These are phyloP conservation scores for Coptodon rendalli DNA, from an alignment of 2,113 vertebrate species.

Conservation along the genomic window DNA sequence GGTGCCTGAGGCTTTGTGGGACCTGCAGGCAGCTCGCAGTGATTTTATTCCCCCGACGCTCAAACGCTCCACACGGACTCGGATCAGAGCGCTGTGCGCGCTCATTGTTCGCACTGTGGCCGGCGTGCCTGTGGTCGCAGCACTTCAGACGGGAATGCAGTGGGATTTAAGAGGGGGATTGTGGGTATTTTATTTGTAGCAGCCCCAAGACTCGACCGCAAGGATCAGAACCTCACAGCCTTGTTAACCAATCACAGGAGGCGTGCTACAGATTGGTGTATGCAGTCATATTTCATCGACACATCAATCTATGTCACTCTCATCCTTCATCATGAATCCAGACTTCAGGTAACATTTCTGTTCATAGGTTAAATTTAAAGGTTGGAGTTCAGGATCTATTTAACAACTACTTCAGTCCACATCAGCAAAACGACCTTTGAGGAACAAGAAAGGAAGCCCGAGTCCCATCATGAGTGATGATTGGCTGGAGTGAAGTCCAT, in stretches of 20 bases:
- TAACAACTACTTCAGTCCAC: not conserved
- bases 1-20: not conserved
- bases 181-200: not conserved
- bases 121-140: slow-evolving; percentile 11
- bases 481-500: not conserved
- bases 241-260: not conserved
- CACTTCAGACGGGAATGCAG: slow-evolving; percentile 16
- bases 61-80: not conserved
- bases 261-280: not conserved
- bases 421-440: not conserved
- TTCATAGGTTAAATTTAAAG: not conserved
- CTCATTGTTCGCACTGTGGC: slow-evolving; percentile 6
- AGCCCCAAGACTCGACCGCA: not conserved
- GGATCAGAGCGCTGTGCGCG: not conserved
- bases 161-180: not conserved
- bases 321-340: fast-evolving
- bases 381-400: fast-evolving
- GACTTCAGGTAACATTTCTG: not conserved
- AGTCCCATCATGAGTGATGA: not conserved
- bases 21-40: not conserved
- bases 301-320: not conserved
- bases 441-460: not conserved
- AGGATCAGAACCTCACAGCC: not conserved
- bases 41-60: not conserved
- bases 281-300: not conserved